phyloP scores from a whole-genome alignment of 2,113 vertebrate genomes.

The Butorides virescens region DNA sequence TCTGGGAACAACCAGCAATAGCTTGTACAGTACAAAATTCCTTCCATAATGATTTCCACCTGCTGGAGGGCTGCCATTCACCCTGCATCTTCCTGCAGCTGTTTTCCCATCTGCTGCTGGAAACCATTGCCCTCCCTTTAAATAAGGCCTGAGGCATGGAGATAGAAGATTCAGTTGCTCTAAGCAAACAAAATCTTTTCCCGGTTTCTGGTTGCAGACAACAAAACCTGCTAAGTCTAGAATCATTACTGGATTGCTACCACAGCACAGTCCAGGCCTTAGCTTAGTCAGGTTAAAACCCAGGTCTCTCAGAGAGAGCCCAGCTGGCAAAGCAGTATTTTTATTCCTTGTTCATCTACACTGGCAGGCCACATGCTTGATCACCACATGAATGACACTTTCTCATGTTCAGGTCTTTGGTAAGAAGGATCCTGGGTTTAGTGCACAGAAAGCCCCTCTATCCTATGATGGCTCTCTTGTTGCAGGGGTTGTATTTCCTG shows the following conservation, averaged over 20 bases:
- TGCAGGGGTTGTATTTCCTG: neutral
- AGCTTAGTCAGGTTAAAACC: neutral
- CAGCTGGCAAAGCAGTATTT: neutral
- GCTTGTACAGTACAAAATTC: neutral
- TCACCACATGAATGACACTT: neutral
- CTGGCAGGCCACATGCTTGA: neutral
- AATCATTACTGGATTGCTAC: neutral
- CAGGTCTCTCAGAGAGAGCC: neutral
- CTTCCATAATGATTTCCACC: conserved; percentile 37
- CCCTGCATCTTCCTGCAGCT: neutral
- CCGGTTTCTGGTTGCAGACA: neutral
- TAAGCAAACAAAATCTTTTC: neutral
- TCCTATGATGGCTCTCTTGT: neutral
- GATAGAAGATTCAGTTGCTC: neutral
- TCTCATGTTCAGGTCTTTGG: neutral
- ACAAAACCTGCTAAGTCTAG: neutral
- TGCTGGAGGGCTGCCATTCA: neutral
- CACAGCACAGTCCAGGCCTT: neutral
- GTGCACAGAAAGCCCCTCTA: neutral
- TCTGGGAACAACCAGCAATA: neutral
- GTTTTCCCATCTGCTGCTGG: conserved; percentile 21
- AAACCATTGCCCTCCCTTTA: neutral
- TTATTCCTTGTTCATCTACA: neutral
- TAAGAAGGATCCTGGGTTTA: neutral
- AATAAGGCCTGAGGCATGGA: neutral